phyloP scores from a whole-genome alignment of 2,888 invertebrate genomes.

The Sinodicranocentrus sp. region DNA sequence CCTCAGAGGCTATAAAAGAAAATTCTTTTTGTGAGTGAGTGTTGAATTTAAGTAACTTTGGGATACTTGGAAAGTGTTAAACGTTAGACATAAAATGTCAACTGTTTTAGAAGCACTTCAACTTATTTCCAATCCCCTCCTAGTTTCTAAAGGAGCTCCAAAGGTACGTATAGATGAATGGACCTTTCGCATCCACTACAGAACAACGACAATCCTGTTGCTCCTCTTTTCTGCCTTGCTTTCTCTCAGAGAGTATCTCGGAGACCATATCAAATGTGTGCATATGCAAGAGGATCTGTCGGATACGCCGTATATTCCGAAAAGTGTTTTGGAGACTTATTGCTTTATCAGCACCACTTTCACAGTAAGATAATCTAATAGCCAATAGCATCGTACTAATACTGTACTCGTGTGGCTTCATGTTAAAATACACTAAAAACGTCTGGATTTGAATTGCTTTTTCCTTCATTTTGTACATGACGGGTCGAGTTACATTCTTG shows the following conservation, averaged over 20 bases:
- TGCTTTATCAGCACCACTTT: constrained; percentile 76
- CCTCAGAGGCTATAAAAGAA: too few species aligned
- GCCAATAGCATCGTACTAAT: too few species aligned
- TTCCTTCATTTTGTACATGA: too few species aligned
- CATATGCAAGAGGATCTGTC: constrained; percentile 70
- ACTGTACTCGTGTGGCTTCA: too few species aligned
- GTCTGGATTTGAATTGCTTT: too few species aligned
- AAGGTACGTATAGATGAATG: constrained; percentile 73
- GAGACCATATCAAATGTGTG: constrained; percentile 73
- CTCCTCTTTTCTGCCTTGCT: constrained; percentile 72
- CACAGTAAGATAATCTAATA: constrained; percentile 68
- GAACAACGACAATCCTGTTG: constrained; percentile 68
- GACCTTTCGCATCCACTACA: constrained; percentile 74
- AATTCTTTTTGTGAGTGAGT: too few species aligned
- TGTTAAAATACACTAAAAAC: too few species aligned
- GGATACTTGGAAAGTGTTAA: background rate
- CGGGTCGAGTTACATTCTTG: too few species aligned
- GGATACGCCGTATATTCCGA: constrained; percentile 69
- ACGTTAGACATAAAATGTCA: constrained; percentile 52
- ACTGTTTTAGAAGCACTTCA: constrained; percentile 41
- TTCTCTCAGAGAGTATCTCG: constrained; percentile 71
- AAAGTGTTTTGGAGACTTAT: constrained; percentile 72
- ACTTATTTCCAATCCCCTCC: constrained; percentile 38
- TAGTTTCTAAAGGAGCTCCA: constrained; percentile 42
- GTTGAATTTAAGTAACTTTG: too few species aligned